Percentiles rank a stretch among this genome's conserved stretches.
These are phyloP conservation scores for Palaemon carinicauda DNA, from an alignment of 1,140 invertebrate genomes.

Conservation along the genomic window DNA sequence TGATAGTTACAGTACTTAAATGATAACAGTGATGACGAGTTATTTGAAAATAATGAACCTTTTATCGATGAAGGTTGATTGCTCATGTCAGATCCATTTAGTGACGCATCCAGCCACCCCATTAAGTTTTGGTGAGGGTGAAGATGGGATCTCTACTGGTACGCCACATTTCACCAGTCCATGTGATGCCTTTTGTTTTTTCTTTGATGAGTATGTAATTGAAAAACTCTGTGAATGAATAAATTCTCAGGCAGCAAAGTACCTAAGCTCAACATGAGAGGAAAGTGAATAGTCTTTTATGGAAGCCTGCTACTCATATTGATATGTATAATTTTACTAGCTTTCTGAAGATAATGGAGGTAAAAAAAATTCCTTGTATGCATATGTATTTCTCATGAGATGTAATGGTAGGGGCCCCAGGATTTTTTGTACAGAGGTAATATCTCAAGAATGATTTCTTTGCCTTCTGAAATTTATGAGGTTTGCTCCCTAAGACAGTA, in stretches of 20 bases:
- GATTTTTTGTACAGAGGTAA: constrained; percentile 10
- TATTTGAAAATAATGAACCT: too few species aligned
- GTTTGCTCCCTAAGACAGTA: neutral
- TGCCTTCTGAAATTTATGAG: neutral
- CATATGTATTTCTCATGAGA: neutral
- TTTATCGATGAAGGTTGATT: too few species aligned
- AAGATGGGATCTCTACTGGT: too few species aligned
- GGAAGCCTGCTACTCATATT: neutral
- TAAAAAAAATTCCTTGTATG: neutral
- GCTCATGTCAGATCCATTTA: too few species aligned
- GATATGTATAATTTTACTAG: neutral
- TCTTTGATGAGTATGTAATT: neutral
- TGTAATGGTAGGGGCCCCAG: neutral
- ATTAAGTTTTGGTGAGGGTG: too few species aligned
- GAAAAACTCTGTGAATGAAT: neutral
- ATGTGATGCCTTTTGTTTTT: neutral
- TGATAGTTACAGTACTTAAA: too few species aligned
- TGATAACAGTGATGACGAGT: too few species aligned
- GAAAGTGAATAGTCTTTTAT: neutral
- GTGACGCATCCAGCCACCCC: too few species aligned
- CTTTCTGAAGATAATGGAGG: neutral
- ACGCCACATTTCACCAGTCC: too few species aligned
- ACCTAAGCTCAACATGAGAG: neutral
- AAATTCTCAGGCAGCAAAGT: neutral
- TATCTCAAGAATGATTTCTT: neutral